Conservation (phyloP, 2,113 vertebrate genomes). For the Leucosticte australis region DNA sequence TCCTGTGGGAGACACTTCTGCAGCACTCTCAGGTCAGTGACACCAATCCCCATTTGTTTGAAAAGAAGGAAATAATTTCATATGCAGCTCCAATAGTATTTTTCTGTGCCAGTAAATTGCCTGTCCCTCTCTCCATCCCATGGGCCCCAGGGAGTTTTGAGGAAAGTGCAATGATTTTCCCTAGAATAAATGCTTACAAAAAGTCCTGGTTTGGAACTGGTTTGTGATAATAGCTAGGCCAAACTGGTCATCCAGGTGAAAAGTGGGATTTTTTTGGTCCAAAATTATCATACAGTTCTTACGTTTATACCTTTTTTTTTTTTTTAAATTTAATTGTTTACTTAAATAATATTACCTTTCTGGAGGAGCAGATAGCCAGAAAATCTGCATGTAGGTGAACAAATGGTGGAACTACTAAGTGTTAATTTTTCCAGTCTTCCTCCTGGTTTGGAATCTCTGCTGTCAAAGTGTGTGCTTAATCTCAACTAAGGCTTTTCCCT, state of each 20-base stretch:
- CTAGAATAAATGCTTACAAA: not conserved
- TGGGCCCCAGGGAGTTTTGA: not conserved
- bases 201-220: not conserved
- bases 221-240: not conserved
- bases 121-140: not conserved
- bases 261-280: not conserved
- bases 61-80: not conserved
- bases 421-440: not conserved
- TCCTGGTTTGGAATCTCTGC: not conserved
- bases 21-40: not conserved
- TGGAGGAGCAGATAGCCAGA: not conserved
- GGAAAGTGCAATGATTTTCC: not conserved
- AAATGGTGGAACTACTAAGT: not conserved
- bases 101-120: not conserved
- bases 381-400: not conserved
- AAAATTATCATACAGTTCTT: not conserved
- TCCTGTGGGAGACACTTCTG: not conserved
- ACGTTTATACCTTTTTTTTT: accelerated
- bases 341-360: not conserved
- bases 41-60: not conserved
- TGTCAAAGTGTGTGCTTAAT: not conserved
- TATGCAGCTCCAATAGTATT: not conserved
- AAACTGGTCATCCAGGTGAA: not conserved
- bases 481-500: not conserved
- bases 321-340: not conserved